Percentiles rank a stretch among this genome's conserved stretches.
phyloP scores from a whole-genome alignment of 2,888 invertebrate species.

The Polydrusus tereticollis region DNA sequence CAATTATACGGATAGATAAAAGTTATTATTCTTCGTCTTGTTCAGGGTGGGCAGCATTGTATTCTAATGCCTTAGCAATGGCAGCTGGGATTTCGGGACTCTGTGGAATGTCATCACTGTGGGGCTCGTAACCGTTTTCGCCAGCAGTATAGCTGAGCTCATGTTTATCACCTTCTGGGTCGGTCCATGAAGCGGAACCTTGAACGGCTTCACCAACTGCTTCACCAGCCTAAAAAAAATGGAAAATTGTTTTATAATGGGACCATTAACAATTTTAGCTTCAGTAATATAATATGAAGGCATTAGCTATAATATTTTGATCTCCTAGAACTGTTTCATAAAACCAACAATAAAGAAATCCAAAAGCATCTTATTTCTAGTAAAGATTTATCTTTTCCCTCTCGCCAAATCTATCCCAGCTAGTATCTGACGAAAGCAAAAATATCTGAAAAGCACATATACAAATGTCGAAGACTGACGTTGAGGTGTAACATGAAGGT shows the following conservation, averaged over 20 bases:
- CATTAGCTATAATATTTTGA: too few relatives aligned
- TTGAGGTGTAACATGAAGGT: too few relatives aligned
- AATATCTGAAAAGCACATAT: too few relatives aligned
- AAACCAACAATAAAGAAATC: too few relatives aligned
- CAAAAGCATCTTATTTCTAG: too few relatives aligned
- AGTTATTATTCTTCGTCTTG: not conserved
- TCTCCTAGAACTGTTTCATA: too few relatives aligned
- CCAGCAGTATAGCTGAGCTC: conserved; percentile 68
- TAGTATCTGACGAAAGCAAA: too few relatives aligned
- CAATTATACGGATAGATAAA: not conserved
- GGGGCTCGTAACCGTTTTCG: conserved; percentile 71
- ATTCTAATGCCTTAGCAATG: conserved; percentile 77
- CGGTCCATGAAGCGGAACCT: conserved; percentile 66
- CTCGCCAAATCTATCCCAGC: too few relatives aligned
- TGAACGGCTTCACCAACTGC: conserved; percentile 52
- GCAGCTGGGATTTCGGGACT: conserved; percentile 75
- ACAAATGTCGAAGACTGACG: too few relatives aligned
- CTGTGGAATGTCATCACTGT: conserved; percentile 63
- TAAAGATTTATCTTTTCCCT: too few relatives aligned
- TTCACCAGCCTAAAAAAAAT: conserved; percentile 54
- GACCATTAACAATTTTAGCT: not conserved
- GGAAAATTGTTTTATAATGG: not conserved
- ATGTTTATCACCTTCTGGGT: conserved; percentile 69
- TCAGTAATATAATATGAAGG: not conserved
- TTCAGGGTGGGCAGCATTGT: conserved; percentile 70